Conservation (phyloP, 2,113 vertebrate genomes). For the Chaetorhynchus papuensis region DNA sequence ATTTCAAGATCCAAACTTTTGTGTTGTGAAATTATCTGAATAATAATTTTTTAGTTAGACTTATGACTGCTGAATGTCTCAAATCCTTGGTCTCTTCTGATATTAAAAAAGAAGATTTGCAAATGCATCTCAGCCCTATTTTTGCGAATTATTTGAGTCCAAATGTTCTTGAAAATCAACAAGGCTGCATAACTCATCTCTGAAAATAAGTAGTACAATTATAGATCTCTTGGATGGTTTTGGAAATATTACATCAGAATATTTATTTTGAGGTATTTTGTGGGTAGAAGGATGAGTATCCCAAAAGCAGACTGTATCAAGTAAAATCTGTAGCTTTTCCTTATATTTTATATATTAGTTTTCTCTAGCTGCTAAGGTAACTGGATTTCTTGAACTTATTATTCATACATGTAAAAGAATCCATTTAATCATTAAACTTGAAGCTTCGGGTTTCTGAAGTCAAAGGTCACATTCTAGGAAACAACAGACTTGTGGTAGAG, state of each 20-base stretch:
- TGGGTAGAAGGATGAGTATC: not conserved
- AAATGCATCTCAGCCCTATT: not conserved
- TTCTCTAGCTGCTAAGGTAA: not conserved
- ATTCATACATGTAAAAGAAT: not conserved
- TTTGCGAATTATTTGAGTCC: not conserved
- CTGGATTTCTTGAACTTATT: not conserved
- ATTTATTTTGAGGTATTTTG: not conserved
- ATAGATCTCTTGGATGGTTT: not conserved
- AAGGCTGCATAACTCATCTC: not conserved
- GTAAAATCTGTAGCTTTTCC: not conserved
- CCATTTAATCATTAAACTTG: not conserved
- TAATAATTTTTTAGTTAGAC: not conserved
- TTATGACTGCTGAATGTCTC: not conserved
- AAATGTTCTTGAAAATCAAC: not conserved
- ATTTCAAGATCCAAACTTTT: not conserved
- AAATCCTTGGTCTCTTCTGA: not conserved
- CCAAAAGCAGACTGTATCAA: not conserved
- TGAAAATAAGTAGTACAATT: not conserved
- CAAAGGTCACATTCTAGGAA: conserved; percentile 39
- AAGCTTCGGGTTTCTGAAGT: conserved; percentile 69
- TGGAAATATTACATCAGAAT: not conserved
- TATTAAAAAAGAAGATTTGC: not conserved
- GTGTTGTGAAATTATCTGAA: not conserved
- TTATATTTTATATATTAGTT: not conserved
- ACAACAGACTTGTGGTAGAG: conserved; percentile 54